These are phyloP conservation scores for Chirona hameri DNA, from an alignment of 2,888 invertebrate species.

Conservation along the genomic window DNA sequence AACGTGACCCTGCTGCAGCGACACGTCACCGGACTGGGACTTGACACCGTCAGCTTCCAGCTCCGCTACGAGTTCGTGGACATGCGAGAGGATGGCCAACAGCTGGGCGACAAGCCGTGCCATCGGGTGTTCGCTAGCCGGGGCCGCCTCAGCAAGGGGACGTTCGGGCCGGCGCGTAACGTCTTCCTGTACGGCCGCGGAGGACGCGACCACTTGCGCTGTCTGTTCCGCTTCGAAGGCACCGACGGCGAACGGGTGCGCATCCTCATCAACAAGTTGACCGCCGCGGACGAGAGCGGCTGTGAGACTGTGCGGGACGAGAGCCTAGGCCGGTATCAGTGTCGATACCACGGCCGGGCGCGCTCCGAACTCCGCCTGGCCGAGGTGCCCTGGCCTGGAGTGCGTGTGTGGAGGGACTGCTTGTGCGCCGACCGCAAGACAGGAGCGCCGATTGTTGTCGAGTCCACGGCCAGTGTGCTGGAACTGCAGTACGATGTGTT, in stretches of 20 bases:
- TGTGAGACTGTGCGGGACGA: conserved; percentile 47
- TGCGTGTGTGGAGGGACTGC: conserved; percentile 67
- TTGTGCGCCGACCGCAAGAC: conserved; percentile 74
- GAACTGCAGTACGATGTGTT: conserved; percentile 69
- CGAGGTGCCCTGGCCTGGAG: conserved; percentile 69
- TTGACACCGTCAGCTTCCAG: conserved; percentile 53
- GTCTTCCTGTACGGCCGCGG: conserved; percentile 80
- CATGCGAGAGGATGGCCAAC: conserved; percentile 41
- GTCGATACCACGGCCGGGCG: conserved; percentile 41
- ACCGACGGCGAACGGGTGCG: conserved; percentile 53
- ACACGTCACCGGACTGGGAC: conserved; percentile 42
- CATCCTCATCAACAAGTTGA: conserved; percentile 34
- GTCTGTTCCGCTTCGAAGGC: conserved; percentile 71
- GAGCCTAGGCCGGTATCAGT: conserved; percentile 48
- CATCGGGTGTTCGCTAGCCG: conserved; percentile 39
- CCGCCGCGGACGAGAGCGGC: conserved; percentile 53
- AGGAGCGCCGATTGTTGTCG: conserved; percentile 61
- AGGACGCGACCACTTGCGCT: conserved; percentile 69
- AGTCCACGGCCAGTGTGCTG: conserved; percentile 65
- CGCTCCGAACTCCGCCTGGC: conserved; percentile 56
- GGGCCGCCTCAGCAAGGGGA: conserved; percentile 24
- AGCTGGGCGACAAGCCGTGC: conserved; percentile 40
- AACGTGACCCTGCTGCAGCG: conserved; percentile 37
- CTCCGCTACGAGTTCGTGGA: conserved; percentile 80
- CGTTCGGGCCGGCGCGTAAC: conserved; percentile 64